Percentiles rank a stretch among this genome's conserved stretches.
Evolutionary conservation across 35 echinoderm and acorn worm species (phyloP).

Genomic region (Apostichopus japonicus): DNA sequence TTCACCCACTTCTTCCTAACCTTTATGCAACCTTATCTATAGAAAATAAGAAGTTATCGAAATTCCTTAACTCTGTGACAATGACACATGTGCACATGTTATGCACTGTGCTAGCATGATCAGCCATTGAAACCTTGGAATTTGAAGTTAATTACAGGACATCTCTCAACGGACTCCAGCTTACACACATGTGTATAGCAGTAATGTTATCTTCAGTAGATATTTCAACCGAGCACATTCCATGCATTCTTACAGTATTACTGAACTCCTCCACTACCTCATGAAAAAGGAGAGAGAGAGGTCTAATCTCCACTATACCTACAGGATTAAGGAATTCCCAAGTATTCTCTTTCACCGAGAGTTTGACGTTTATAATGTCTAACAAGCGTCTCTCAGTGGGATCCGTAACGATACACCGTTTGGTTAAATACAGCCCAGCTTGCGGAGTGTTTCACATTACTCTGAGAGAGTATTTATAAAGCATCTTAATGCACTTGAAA

Average conservation of each 20-base stretch:
- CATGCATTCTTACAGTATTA: neutral
- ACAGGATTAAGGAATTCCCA: neutral
- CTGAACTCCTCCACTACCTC: neutral
- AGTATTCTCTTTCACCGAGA: neutral
- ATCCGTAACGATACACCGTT: neutral
- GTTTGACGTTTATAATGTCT: neutral
- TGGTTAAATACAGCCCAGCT: neutral
- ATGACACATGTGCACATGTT: too few relatives aligned
- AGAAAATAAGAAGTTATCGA: too few relatives aligned
- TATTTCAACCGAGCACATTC: neutral
- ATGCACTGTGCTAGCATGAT: too few relatives aligned
- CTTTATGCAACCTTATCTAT: too few relatives aligned
- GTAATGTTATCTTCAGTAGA: slow-evolving; percentile 10
- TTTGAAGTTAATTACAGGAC: neutral
- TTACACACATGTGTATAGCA: neutral
- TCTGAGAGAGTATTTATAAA: too few relatives aligned
- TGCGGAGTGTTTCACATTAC: too few relatives aligned
- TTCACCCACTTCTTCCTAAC: too few relatives aligned
- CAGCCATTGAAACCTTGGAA: neutral
- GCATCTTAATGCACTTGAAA: too few relatives aligned
- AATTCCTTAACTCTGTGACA: too few relatives aligned
- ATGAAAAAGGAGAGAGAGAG: neutral
- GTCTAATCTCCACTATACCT: neutral
- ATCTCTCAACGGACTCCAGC: neutral
- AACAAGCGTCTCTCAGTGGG: neutral